phyloP scores from a whole-genome alignment of 2,888 invertebrate genomes.

The Tubulanus polymorphus region DNA sequence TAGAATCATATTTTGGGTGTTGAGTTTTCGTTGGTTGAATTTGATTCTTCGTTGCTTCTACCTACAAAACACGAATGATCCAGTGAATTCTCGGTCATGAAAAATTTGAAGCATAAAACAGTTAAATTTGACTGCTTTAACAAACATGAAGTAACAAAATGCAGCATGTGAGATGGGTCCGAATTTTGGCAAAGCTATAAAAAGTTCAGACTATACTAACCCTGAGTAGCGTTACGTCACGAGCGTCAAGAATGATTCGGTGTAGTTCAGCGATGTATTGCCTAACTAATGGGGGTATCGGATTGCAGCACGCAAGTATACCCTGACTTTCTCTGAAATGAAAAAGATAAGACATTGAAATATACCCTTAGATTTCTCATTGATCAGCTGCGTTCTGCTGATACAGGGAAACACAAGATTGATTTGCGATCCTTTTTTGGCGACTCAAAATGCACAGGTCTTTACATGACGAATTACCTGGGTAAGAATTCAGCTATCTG shows the following conservation, averaged over 20 bases:
- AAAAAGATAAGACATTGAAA: constrained; percentile 3
- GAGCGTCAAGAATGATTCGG: constrained; percentile 64
- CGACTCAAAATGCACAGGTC: no score
- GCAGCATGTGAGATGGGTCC: no score
- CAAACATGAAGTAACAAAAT: neutral
- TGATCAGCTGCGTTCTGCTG: no score
- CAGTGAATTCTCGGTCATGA: neutral
- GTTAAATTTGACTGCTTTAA: neutral
- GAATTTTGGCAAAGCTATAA: no score
- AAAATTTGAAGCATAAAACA: neutral
- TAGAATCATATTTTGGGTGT: constrained; percentile 31
- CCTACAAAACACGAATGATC: constrained; percentile 10
- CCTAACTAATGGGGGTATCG: constrained; percentile 76
- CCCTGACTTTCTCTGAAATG: constrained; percentile 77
- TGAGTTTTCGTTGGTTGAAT: constrained; percentile 22
- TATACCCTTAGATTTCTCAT: neutral
- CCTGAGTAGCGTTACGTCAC: constrained; percentile 29
- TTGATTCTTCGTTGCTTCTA: constrained; percentile 10
- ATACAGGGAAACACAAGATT: no score
- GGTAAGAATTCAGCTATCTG: constrained; percentile 84
- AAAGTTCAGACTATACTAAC: constrained; percentile 19
- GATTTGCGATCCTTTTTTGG: no score
- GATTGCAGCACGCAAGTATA: constrained; percentile 86
- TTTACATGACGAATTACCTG: no score
- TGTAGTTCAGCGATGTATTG: constrained; percentile 59